phyloP scores from a whole-genome alignment of 2,113 vertebrate genomes.

The Neolamprologus variostigma region DNA sequence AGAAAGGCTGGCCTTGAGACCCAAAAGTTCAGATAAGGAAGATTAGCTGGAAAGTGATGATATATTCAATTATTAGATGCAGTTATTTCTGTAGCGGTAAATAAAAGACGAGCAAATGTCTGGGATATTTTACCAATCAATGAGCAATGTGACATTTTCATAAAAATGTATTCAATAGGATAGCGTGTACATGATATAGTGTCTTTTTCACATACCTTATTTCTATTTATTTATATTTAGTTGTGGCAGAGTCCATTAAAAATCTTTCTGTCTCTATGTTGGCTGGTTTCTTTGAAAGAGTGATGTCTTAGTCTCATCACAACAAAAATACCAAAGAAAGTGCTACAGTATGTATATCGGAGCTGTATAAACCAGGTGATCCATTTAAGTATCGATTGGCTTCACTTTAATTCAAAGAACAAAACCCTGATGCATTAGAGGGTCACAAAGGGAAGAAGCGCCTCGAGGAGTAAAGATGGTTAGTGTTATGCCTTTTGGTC shows the following conservation, averaged over 20 bases:
- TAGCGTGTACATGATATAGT: background rate
- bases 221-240: background rate
- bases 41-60: background rate
- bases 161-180: background rate
- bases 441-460: background rate
- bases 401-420: background rate
- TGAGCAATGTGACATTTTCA: background rate
- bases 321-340: background rate
- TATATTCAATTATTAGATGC: background rate
- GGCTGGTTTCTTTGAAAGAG: background rate
- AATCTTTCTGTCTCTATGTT: background rate
- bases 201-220: background rate
- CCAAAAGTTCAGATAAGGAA: background rate
- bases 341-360: background rate
- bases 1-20: background rate
- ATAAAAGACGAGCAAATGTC: background rate
- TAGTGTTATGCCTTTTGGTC: background rate
- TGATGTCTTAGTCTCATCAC: background rate
- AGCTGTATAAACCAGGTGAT: background rate
- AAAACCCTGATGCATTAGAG: slow-evolving; percentile 24
- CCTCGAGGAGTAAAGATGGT: background rate
- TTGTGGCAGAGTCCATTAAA: background rate
- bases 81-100: background rate
- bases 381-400: slow-evolving; percentile 5
- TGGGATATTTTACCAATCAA: background rate